Conservation (phyloP, 2,113 vertebrate species). For the Jacana jacana region DNA sequence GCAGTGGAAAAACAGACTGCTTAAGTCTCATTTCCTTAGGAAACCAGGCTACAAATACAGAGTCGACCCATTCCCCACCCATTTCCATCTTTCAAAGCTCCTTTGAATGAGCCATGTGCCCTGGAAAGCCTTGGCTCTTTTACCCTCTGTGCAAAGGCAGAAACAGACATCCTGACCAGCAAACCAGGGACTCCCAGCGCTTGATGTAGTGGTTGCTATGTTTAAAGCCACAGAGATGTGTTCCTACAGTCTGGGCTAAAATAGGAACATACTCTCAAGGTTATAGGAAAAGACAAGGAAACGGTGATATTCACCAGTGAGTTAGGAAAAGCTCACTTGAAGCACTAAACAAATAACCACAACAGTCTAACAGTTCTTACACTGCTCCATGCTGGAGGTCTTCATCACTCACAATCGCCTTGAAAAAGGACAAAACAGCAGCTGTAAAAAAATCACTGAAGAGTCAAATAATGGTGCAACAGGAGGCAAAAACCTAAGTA, state of each 20-base stretch:
- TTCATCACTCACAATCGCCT: neutral
- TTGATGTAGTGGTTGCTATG: neutral
- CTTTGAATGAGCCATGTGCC: neutral
- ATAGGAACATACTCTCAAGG: neutral
- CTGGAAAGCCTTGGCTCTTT: neutral
- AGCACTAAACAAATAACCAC: neutral
- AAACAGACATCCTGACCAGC: neutral
- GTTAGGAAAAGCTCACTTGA: neutral
- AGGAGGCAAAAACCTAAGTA: constrained; percentile 42
- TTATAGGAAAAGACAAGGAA: neutral
- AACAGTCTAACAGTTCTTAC: neutral
- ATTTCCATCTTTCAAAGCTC: constrained; percentile 4
- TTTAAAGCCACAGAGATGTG: neutral
- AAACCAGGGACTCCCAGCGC: neutral
- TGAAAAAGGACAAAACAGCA: neutral
- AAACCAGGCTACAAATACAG: neutral
- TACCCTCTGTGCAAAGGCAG: neutral
- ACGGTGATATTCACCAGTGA: neutral
- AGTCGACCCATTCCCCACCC: neutral
- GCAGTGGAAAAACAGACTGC: neutral
- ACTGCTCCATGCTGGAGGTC: neutral
- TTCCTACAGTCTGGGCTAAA: neutral
- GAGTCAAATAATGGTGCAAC: constrained; percentile 18
- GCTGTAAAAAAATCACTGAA: constrained; percentile 9
- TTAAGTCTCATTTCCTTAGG: constrained; percentile 46